phyloP scores from a whole-genome alignment of 2,888 invertebrate genomes.

The Apomyelois bistriatella region DNA sequence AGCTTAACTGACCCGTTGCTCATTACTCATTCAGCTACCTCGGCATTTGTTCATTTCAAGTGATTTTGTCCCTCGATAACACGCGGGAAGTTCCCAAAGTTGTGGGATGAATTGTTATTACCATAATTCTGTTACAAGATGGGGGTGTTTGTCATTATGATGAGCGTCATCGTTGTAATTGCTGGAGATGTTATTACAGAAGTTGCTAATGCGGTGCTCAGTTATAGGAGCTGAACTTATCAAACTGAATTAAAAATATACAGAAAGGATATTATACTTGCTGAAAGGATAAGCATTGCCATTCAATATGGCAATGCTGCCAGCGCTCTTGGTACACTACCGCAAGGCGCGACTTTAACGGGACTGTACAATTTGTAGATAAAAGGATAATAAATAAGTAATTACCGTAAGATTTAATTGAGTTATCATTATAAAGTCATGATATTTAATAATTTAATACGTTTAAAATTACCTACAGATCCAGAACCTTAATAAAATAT shows the following conservation, averaged over 20 bases:
- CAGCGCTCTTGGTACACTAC: too few relatives aligned
- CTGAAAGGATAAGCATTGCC: too few relatives aligned
- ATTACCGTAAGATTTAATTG: too few relatives aligned
- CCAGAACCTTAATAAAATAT: too few relatives aligned
- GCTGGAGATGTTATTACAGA: background rate
- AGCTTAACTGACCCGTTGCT: conserved; percentile 44
- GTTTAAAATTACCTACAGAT: too few relatives aligned
- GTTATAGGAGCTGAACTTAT: background rate
- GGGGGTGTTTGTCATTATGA: conserved; percentile 36
- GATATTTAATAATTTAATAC: too few relatives aligned
- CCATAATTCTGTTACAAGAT: conserved; percentile 46
- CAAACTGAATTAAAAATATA: background rate
- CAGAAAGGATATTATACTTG: too few relatives aligned
- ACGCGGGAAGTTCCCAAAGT: conserved; percentile 37
- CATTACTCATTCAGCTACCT: conserved; percentile 58
- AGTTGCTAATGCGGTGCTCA: background rate
- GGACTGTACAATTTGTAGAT: too few relatives aligned
- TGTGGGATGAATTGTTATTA: conserved; percentile 47
- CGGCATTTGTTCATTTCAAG: conserved; percentile 51
- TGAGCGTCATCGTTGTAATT: conserved; percentile 5
- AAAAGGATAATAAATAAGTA: too few relatives aligned
- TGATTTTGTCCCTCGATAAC: conserved; percentile 50
- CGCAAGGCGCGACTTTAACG: too few relatives aligned
- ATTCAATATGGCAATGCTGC: too few relatives aligned
- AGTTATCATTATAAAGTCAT: too few relatives aligned